A percentile compares a stretch with the other conserved stretches of the same genome.
Evolutionary conservation across 2,113 vertebrate species (phyloP).

Genomic region (Sander lucioperca): DNA sequence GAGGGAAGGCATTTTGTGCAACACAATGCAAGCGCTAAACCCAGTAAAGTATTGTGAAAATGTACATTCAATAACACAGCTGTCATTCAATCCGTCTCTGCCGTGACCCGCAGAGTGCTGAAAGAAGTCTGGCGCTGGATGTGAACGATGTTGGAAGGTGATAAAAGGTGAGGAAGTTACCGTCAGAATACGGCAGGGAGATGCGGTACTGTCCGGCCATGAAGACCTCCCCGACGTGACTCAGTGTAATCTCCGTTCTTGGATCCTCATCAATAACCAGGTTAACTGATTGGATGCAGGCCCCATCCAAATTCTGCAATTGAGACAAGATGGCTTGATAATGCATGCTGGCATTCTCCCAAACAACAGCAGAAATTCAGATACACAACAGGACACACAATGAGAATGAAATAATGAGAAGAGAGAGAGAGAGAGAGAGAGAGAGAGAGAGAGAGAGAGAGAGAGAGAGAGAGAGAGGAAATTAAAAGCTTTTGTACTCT

Average conservation of each 20-base stretch:
- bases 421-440: too few species aligned
- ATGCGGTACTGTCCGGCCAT: slow-evolving; percentile 93
- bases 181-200: slow-evolving; percentile 93
- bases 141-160: slow-evolving; percentile 23
- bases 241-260: slow-evolving; percentile 93
- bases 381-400: not conserved
- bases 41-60: slow-evolving; percentile 49
- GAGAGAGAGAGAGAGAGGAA: not conserved
- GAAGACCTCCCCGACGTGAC: slow-evolving; percentile 92
- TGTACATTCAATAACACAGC: slow-evolving; percentile 42
- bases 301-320: slow-evolving; percentile 92
- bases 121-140: not conserved
- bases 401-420: not conserved
- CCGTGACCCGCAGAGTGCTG: slow-evolving; percentile 28
- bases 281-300: slow-evolving; percentile 94
- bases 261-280: slow-evolving; percentile 92
- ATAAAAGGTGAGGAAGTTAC: slow-evolving; percentile 79
- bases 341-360: not conserved
- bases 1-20: slow-evolving; percentile 40
- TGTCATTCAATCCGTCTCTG: slow-evolving; percentile 63
- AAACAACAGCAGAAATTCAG: slow-evolving; percentile 24
- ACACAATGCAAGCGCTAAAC: slow-evolving; percentile 46
- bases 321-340: slow-evolving; percentile 55
- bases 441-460: not conserved
- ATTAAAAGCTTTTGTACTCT: not conserved